Base-by-base conservation (phyloP, 2,888 invertebrate genomes). In the Plagodis pulveraria region DNA sequence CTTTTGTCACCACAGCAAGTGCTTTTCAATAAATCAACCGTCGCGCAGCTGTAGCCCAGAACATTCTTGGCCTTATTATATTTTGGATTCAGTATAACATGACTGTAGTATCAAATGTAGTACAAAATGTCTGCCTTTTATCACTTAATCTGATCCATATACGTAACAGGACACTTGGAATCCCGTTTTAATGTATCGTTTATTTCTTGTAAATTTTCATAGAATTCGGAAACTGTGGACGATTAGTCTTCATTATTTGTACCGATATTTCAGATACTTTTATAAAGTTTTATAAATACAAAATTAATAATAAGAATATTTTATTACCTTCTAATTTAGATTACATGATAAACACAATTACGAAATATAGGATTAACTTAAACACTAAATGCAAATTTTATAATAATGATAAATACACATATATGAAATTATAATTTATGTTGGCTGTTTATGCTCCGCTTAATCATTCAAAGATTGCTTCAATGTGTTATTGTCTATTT, bases 361-460 rank as follows among this genome's bases (percentile, higher is more conserved):
- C 58, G 65, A 66, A 69, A 69, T 65, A 65, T 70, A 68, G 22
- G 22, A 70, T 67, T 64, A 72, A 67, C 76, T 76, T 77, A 77
- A 56, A 59, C 56, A 67, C 73, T 76, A 73, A 70, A 71, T 63
- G 59, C 65, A 69, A 61, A 62, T 54, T 49, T 50, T 45, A 50
- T 38, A 48, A 53, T 53, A 65, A 63, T 53, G 62, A 63, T 71
- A 73, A 71, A 70, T 71, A 72, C 45, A 67, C 59, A 69, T 66
- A 56, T 63, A 63, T 36, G 63, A 49, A 68, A 61, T 66, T 66
- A 40, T 22, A 40, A 10, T 40, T 8, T 10, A 40, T 40, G 65
- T 73, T 71, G 70, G 71, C 10, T 69, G 62, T 51, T 64, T 62
- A 63, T 62, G 58, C 62, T 68, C 62, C 44, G 62, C 41, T 64